These are phyloP conservation scores for Andrena dorsata DNA, from an alignment of 2,888 invertebrate genomes.

Conservation along the genomic window DNA sequence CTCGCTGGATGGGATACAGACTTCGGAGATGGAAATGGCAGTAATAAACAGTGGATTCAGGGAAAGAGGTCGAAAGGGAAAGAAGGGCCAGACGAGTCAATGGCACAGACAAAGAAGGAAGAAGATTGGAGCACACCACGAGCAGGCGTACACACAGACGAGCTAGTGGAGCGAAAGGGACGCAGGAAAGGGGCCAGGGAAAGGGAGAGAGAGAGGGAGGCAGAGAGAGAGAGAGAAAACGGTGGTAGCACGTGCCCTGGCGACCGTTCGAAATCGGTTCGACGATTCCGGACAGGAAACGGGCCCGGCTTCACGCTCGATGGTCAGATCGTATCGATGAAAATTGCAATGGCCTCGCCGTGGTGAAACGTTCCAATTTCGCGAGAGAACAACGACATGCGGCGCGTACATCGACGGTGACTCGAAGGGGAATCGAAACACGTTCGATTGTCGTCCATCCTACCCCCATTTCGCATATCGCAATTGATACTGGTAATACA, in stretches of 20 bases:
- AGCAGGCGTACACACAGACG: neutral
- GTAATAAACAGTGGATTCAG: constrained; percentile 31
- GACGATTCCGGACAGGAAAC: constrained; percentile 78
- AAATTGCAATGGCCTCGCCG: constrained; percentile 75
- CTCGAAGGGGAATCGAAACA: constrained; percentile 42
- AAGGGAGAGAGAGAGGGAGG: neutral
- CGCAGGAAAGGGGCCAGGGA: neutral
- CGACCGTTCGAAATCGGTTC: constrained; percentile 70
- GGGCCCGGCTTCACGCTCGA: constrained; percentile 79
- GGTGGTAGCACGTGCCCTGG: constrained; percentile 58
- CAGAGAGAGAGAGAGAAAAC: constrained; percentile 20
- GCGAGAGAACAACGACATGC: constrained; percentile 56
- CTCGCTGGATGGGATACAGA: constrained; percentile 3
- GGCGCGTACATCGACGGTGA: constrained; percentile 29
- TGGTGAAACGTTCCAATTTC: constrained; percentile 69
- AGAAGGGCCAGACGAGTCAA: constrained; percentile 1
- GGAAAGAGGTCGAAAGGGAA: neutral
- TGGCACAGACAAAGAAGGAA: constrained; percentile 1
- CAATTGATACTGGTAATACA: constrained; percentile 48
- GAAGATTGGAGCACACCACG: constrained; percentile 10
- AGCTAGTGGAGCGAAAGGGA: neutral
- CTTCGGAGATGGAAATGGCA: constrained; percentile 34
- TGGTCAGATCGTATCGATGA: constrained; percentile 77
- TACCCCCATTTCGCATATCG: constrained; percentile 25
- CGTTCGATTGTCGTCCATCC: constrained; percentile 32